These are phyloP conservation scores for Cyclargus thomasi DNA, from an alignment of 1,140 invertebrate genomes.

Conservation along the genomic window DNA sequence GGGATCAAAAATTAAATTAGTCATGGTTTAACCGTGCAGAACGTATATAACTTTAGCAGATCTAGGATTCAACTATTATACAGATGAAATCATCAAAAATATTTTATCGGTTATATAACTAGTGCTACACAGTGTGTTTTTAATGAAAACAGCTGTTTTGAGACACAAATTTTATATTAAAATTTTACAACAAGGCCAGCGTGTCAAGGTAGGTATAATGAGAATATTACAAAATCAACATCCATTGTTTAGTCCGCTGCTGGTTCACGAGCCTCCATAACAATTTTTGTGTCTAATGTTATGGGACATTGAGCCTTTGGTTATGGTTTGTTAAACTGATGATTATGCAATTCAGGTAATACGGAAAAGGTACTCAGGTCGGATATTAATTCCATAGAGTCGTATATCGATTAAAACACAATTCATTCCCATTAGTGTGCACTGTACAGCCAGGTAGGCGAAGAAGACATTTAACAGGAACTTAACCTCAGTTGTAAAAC, in stretches of 20 bases:
- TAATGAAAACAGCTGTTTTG: not conserved
- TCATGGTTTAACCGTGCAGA: constrained; percentile 1
- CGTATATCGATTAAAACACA: not conserved
- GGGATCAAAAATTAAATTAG: constrained; percentile 12
- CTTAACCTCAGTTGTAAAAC: no score
- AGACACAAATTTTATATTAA: not conserved
- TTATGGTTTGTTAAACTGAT: not conserved
- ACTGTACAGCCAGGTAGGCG: no score
- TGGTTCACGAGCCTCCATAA: not conserved
- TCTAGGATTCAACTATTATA: not conserved
- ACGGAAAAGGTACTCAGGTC: not conserved
- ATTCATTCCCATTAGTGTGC: not conserved
- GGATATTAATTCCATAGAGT: not conserved
- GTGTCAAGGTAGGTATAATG: constrained; percentile 9
- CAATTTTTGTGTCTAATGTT: not conserved
- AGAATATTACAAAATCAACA: constrained; percentile 2
- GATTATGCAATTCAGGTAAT: not conserved
- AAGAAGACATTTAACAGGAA: no score
- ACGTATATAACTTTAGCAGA: not conserved
- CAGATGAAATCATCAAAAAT: not conserved
- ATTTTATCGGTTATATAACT: not conserved
- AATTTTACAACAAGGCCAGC: constrained; percentile 6
- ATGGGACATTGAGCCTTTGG: not conserved
- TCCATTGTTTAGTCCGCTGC: not conserved
- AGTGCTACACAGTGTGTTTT: not conserved